A percentile compares a stretch with the other conserved stretches of the same genome.
Conservation (phyloP, 2,113 vertebrate species). For the Corydoras sp. region DNA sequence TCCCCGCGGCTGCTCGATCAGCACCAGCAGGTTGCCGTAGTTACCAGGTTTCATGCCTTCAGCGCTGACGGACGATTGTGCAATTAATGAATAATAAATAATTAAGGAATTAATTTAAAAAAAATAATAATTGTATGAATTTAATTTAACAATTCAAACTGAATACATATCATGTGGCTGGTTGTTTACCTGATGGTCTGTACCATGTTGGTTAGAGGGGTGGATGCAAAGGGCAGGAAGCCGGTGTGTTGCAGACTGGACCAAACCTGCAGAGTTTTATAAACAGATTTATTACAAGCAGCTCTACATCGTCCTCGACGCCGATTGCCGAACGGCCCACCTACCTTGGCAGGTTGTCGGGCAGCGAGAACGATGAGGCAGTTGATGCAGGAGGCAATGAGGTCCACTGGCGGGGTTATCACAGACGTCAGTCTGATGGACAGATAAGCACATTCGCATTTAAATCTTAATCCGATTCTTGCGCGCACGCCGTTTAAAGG, state of each 20-base stretch:
- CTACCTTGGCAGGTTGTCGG: slow-evolving; percentile 88
- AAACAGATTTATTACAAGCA: not conserved
- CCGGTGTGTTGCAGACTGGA: slow-evolving; percentile 92
- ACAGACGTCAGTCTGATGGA: slow-evolving; percentile 80
- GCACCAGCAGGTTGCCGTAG: slow-evolving; percentile 87
- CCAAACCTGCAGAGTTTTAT: slow-evolving; percentile 76
- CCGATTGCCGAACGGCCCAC: not conserved
- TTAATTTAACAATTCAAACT: no score
- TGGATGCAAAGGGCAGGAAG: slow-evolving; percentile 87
- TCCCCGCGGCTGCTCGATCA: slow-evolving; percentile 88
- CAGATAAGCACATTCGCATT: not conserved
- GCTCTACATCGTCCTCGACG: not conserved
- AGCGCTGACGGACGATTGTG: slow-evolving; percentile 64
- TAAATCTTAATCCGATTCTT: no score
- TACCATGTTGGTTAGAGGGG: slow-evolving; percentile 77
- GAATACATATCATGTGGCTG: no score
- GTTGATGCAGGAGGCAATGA: slow-evolving; percentile 93
- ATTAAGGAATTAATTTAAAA: no score
- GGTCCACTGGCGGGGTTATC: slow-evolving; percentile 87
- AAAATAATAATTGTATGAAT: not conserved
- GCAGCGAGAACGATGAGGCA: slow-evolving; percentile 88
- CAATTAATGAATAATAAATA: no score
- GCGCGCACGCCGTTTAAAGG: no score
- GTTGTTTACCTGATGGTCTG: slow-evolving; percentile 80
- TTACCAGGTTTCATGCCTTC: slow-evolving; percentile 97